Evolutionary conservation across 2,888 invertebrate genomes (phyloP).

Genomic region (Noctua janthe): DNA sequence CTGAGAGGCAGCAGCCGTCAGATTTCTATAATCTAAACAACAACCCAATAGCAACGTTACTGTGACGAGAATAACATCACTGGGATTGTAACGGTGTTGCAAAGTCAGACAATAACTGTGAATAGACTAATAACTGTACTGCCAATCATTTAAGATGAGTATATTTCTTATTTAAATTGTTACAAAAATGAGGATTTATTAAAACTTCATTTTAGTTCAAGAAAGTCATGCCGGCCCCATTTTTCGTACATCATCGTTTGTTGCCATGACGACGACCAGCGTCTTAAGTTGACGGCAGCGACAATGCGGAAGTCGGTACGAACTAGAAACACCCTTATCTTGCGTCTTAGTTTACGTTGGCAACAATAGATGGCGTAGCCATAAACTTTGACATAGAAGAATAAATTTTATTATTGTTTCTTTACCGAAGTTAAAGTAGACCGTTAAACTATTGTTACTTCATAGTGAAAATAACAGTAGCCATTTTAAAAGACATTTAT

Average conservation of each 20-base stretch:
- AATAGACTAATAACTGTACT: not conserved
- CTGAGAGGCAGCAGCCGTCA: not conserved
- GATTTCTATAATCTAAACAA: not conserved
- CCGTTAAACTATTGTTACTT: not conserved
- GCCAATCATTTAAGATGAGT: not conserved
- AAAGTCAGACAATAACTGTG: not conserved
- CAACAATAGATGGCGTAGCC: conserved; percentile 58
- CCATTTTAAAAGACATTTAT: not conserved
- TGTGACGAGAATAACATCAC: not conserved
- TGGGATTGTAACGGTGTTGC: not conserved
- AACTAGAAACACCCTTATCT: conserved; percentile 49
- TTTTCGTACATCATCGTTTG: conserved; percentile 4
- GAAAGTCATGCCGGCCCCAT: conserved; percentile 21
- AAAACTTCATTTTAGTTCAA: not conserved
- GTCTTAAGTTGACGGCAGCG: conserved; percentile 51
- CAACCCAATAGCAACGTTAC: not conserved
- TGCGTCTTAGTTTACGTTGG: conserved; percentile 39
- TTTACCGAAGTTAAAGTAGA: not conserved
- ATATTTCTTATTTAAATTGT: not conserved
- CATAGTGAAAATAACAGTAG: not conserved
- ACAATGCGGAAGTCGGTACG: conserved; percentile 42
- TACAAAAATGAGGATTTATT: not conserved
- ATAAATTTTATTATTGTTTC: not conserved
- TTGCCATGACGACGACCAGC: conserved; percentile 53
- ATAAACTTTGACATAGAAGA: not conserved